Evolutionary conservation across 2,888 invertebrate genomes (phyloP).

Genomic region (Aquatica leii): DNA sequence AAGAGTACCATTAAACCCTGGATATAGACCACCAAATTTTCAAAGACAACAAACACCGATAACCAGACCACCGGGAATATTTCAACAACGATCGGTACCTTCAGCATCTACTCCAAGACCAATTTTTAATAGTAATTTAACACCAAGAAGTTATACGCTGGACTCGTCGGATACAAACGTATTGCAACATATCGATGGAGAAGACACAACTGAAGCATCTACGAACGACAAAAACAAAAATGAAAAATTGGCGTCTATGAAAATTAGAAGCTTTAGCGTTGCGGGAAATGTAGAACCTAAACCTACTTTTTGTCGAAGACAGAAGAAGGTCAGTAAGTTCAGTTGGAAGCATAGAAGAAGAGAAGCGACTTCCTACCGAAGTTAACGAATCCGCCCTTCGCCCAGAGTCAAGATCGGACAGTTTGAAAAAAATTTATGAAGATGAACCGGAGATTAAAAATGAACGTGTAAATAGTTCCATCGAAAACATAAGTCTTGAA

Average conservation of each 20-base stretch:
- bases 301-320: constrained; percentile 64
- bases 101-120: constrained; percentile 51
- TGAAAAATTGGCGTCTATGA: constrained; percentile 57
- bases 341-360: constrained; percentile 60
- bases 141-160: constrained; percentile 52
- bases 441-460: constrained; percentile 38
- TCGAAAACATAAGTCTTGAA: constrained; percentile 14
- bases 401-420: constrained; percentile 51
- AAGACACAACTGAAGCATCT: constrained; percentile 53
- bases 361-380: constrained; percentile 45
- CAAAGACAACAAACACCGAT: constrained; percentile 45
- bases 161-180: constrained; percentile 53
- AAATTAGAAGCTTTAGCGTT: constrained; percentile 66
- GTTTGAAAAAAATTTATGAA: constrained; percentile 51
- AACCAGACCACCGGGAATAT: constrained; percentile 52
- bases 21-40: constrained; percentile 39
- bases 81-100: constrained; percentile 63
- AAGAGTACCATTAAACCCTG: constrained; percentile 33
- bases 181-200: constrained; percentile 57
- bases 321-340: constrained; percentile 64
- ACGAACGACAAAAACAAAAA: constrained; percentile 50
- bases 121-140: constrained; percentile 15
- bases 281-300: constrained; percentile 63
- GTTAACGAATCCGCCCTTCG: constrained; percentile 45
- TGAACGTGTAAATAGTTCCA: constrained; percentile 13